These are phyloP conservation scores for Apus apus DNA, from an alignment of 2,113 vertebrate species.

Conservation along the genomic window DNA sequence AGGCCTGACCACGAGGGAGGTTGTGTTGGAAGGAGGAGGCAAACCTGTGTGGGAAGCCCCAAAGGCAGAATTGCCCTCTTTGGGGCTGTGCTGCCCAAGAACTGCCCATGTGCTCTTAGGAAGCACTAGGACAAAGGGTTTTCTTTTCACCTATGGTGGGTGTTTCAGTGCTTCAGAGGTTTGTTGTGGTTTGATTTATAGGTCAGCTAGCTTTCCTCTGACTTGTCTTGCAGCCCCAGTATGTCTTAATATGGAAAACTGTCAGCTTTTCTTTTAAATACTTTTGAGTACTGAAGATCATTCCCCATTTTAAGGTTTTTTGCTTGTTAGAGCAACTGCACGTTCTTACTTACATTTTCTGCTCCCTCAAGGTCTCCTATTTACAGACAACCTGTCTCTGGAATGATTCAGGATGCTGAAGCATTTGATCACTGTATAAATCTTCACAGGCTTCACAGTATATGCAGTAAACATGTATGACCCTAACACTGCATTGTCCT, in stretches of 20 bases:
- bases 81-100: not conserved
- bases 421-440: conserved; percentile 53
- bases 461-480: not conserved
- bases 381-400: conserved; percentile 29
- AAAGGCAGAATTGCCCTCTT: not conserved
- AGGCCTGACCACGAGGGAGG: not conserved
- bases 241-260: not conserved
- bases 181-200: not conserved
- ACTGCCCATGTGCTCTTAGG: rapidly evolving
- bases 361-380: conserved; percentile 56
- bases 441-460: conserved; percentile 38
- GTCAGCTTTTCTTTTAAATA: conserved; percentile 34
- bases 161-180: not conserved
- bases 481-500: not conserved
- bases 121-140: not conserved
- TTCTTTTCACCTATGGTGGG: not conserved
- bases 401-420: conserved; percentile 70
- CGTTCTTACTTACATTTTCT: conserved; percentile 38
- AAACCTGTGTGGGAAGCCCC: rapidly evolving
- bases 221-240: not conserved
- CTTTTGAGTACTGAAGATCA: conserved; percentile 42
- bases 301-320: conserved; percentile 30
- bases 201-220: not conserved
- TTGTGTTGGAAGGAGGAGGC: not conserved
- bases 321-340: conserved; percentile 8